Evolutionary conservation across 2,888 invertebrate species (phyloP).

Genomic region (Pterostichus niger): DNA sequence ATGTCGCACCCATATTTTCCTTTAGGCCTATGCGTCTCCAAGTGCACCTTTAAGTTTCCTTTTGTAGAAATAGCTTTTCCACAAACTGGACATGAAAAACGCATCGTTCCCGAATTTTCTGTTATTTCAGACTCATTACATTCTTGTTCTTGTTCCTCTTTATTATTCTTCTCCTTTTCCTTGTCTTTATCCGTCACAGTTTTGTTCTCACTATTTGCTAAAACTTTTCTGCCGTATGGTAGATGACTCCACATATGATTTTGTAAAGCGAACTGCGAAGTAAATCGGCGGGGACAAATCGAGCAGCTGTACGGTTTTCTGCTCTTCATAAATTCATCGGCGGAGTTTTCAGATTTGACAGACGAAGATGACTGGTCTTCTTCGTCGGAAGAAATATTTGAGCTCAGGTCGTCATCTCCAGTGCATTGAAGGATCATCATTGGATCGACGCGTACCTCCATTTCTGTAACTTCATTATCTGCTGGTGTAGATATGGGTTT

Average conservation of each 20-base stretch:
- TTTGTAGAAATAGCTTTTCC: constrained; percentile 82
- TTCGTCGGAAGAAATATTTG: constrained; percentile 70
- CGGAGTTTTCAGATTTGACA: constrained; percentile 56
- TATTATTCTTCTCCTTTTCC: neutral
- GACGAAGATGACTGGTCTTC: constrained; percentile 71
- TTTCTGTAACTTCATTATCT: constrained; percentile 78
- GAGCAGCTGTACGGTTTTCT: constrained; percentile 80
- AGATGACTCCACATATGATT: constrained; percentile 82
- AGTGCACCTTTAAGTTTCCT: constrained; percentile 82
- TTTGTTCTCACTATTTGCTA: constrained; percentile 69
- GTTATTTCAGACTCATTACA: constrained; percentile 73
- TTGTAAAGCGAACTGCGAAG: constrained; percentile 81
- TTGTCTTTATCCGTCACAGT: constrained; percentile 19
- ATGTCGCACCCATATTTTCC: constrained; percentile 83
- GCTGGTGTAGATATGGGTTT: constrained; percentile 65
- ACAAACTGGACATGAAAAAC: constrained; percentile 81
- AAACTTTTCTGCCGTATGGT: constrained; percentile 74
- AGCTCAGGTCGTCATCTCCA: constrained; percentile 75
- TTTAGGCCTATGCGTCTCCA: constrained; percentile 82
- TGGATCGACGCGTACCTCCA: constrained; percentile 86
- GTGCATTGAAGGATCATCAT: constrained; percentile 83
- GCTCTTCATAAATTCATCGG: constrained; percentile 60
- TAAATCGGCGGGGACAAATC: constrained; percentile 80
- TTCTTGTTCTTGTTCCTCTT: constrained; percentile 70
- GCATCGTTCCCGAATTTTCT: constrained; percentile 69